phyloP scores from a whole-genome alignment of 2,888 invertebrate species.

The Synanthedon tipuliformis region DNA sequence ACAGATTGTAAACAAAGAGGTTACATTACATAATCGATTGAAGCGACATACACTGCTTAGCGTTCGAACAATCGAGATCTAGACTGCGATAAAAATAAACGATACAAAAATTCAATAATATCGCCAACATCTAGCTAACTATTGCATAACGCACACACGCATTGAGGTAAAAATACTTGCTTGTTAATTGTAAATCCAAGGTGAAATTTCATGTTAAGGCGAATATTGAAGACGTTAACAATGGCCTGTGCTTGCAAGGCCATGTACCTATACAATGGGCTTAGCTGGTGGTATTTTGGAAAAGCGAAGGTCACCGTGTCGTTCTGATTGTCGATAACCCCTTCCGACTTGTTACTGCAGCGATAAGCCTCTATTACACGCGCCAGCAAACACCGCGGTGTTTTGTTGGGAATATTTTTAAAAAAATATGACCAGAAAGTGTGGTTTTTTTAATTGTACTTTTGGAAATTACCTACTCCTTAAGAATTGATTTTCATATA shows the following conservation, averaged over 20 bases:
- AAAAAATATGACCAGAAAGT: no score
- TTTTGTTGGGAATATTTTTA: no score
- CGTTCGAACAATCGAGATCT: not conserved
- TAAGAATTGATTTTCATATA: no score
- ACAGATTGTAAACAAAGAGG: no score
- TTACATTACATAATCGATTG: no score
- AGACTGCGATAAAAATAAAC: constrained; percentile 6
- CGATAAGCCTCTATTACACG: constrained; percentile 33
- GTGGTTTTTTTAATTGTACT: no score
- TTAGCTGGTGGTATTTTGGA: constrained; percentile 47
- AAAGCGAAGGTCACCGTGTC: constrained; percentile 53
- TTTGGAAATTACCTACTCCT: no score
- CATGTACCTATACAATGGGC: constrained; percentile 45
- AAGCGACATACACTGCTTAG: no score
- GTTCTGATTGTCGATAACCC: constrained; percentile 44
- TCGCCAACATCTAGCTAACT: constrained; percentile 2
- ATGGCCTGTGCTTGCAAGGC: constrained; percentile 26
- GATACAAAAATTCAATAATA: constrained; percentile 4
- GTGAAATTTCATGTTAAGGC: constrained; percentile 50
- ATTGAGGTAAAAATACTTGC: constrained; percentile 11
- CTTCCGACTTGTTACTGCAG: constrained; percentile 24
- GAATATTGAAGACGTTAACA: constrained; percentile 40
- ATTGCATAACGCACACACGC: not conserved
- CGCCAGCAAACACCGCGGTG: constrained; percentile 20
- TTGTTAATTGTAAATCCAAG: constrained; percentile 44